Percentiles rank a stretch among this genome's conserved stretches.
Evolutionary conservation across 2,113 vertebrate species (phyloP).

Genomic region (Chionis minor): DNA sequence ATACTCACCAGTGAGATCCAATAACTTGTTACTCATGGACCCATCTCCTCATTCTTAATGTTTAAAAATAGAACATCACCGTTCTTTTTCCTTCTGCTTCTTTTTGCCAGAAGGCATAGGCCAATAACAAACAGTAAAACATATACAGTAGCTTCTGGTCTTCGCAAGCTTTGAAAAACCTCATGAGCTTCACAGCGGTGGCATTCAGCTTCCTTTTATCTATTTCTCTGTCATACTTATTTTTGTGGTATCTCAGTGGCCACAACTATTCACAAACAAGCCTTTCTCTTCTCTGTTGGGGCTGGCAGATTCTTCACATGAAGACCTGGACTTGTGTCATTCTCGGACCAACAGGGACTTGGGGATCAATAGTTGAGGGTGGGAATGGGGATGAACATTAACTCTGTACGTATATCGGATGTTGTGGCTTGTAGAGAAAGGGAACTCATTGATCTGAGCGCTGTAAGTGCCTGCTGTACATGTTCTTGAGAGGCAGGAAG

Average conservation of each 20-base stretch:
- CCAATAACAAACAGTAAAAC: neutral
- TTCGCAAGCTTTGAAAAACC: neutral
- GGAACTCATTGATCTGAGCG: neutral
- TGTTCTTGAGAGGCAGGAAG: neutral
- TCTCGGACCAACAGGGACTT: neutral
- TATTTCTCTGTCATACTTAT: neutral
- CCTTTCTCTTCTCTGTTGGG: neutral
- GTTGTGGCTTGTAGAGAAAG: neutral
- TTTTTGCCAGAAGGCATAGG: neutral
- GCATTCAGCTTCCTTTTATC: neutral
- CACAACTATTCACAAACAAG: neutral
- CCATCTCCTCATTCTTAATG: neutral
- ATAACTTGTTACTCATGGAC: neutral
- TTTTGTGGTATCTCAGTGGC: neutral
- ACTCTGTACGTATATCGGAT: fast-evolving
- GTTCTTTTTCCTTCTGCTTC: neutral
- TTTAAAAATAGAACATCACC: neutral
- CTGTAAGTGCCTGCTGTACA: neutral
- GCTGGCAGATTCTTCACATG: neutral
- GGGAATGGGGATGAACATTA: neutral
- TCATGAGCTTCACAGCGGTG: neutral
- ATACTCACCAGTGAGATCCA: neutral
- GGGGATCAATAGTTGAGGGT: neutral
- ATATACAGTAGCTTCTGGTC: neutral
- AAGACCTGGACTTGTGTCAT: neutral